phyloP scores from a whole-genome alignment of 2,113 vertebrate species.

The Alouatta palliata region DNA sequence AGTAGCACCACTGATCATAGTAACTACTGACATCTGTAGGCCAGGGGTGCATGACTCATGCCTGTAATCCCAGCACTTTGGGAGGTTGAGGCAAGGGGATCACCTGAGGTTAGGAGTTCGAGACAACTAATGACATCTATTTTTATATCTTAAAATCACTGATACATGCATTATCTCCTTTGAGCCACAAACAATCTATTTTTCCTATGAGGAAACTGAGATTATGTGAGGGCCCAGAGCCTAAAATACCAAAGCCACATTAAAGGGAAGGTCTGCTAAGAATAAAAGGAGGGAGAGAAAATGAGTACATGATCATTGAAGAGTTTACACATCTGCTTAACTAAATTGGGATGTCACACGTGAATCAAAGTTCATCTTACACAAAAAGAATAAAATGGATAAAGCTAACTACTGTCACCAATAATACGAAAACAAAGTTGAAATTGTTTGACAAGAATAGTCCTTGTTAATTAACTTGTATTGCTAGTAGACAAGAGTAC shows the following conservation, averaged over 20 bases:
- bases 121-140: conserved; percentile 1
- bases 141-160: conserved; percentile 36
- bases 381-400: conserved; percentile 41
- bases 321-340: conserved; percentile 34
- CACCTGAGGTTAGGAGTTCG: too few relatives aligned
- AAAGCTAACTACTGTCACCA: conserved; percentile 4
- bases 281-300: conserved; percentile 32
- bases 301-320: conserved; percentile 31
- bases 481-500: not conserved
- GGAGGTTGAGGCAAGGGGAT: too few relatives aligned
- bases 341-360: conserved; percentile 3
- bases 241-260: conserved; percentile 20
- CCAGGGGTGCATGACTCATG: too few relatives aligned
- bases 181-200: not conserved
- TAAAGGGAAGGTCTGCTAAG: conserved; percentile 30
- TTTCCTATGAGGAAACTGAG: not conserved
- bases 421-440: conserved; percentile 28
- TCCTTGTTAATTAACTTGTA: conserved; percentile 11
- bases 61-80: too few relatives aligned
- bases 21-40: conserved; percentile 6
- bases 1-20: not conserved
- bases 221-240: not conserved
- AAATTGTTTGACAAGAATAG: conserved; percentile 16
- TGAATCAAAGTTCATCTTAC: conserved; percentile 18
- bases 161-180: not conserved